Evolutionary conservation across 2,888 invertebrate genomes (phyloP).

Genomic region (Andrena camellia): DNA sequence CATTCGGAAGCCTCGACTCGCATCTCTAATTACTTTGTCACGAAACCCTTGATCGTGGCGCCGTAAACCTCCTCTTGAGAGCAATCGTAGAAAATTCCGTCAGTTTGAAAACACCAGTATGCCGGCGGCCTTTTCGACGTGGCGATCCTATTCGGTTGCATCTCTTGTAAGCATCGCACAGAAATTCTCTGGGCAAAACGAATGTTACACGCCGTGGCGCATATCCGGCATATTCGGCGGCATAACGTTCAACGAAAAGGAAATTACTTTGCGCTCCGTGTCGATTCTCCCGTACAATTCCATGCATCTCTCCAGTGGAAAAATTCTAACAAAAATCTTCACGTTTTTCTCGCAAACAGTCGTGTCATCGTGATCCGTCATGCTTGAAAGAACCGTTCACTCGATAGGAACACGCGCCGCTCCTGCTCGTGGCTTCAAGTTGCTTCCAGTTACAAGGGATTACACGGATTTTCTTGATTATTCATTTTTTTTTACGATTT

Average conservation of each 20-base stretch:
- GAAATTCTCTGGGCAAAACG: conserved; percentile 76
- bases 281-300: conserved; percentile 68
- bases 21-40: conserved; percentile 79
- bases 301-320: conserved; percentile 63
- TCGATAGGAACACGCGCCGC: neutral
- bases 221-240: neutral
- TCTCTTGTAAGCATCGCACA: conserved; percentile 81
- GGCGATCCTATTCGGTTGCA: conserved; percentile 50
- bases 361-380: conserved; percentile 55
- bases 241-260: neutral
- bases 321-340: conserved; percentile 71
- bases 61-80: conserved; percentile 82
- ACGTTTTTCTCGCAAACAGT: conserved; percentile 54
- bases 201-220: neutral
- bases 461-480: neutral
- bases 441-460: conserved; percentile 10
- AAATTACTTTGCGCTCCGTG: conserved; percentile 62
- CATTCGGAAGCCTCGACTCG: neutral
- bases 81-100: conserved; percentile 83
- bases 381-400: conserved; percentile 8
- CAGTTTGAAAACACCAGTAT: conserved; percentile 84
- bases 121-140: conserved; percentile 62
- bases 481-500: conserved; percentile 33
- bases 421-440: neutral
- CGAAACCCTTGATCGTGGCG: conserved; percentile 76